A percentile compares a stretch with the other conserved stretches of the same genome.
Evolutionary conservation across 1,140 invertebrate genomes (phyloP).

Genomic region (Anoplophora glabripennis): DNA sequence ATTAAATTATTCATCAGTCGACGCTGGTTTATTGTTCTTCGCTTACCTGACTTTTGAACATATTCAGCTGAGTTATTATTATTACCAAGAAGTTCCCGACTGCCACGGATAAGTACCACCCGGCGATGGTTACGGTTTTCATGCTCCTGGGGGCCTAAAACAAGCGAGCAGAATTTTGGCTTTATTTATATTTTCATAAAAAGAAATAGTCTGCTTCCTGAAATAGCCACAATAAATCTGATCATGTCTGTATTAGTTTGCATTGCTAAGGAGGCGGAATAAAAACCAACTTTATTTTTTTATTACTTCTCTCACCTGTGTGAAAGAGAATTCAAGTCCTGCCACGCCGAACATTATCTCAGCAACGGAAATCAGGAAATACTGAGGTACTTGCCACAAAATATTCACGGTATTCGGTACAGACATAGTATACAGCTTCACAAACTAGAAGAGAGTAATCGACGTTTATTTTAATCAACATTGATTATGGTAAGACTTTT

Average conservation of each 20-base stretch:
- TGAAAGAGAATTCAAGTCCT: conserved; percentile 71
- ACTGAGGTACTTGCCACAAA: conserved; percentile 83
- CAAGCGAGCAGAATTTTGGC: too few species aligned
- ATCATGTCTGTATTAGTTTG: too few species aligned
- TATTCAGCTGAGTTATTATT: conserved; percentile 66
- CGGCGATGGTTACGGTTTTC: conserved; percentile 78
- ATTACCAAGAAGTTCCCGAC: conserved; percentile 80
- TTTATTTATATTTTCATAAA: too few species aligned
- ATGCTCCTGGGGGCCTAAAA: conserved; percentile 53
- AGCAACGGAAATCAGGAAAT: conserved; percentile 78
- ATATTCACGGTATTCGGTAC: conserved; percentile 73
- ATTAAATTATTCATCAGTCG: too few species aligned
- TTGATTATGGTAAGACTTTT: too few species aligned
- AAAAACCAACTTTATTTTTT: too few species aligned
- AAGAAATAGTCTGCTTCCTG: background rate
- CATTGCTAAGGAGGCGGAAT: too few species aligned
- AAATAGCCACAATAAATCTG: too few species aligned
- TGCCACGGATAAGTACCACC: conserved; percentile 75
- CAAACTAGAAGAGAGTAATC: conserved; percentile 35
- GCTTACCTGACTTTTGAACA: conserved; percentile 64
- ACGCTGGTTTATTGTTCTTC: too few species aligned
- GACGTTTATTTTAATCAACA: background rate
- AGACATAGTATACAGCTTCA: conserved; percentile 53
- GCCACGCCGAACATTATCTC: conserved; percentile 71
- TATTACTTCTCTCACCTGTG: conserved; percentile 37